phyloP scores from a whole-genome alignment of 2,888 invertebrate species.

The Hirtodrosophila trivittata region DNA sequence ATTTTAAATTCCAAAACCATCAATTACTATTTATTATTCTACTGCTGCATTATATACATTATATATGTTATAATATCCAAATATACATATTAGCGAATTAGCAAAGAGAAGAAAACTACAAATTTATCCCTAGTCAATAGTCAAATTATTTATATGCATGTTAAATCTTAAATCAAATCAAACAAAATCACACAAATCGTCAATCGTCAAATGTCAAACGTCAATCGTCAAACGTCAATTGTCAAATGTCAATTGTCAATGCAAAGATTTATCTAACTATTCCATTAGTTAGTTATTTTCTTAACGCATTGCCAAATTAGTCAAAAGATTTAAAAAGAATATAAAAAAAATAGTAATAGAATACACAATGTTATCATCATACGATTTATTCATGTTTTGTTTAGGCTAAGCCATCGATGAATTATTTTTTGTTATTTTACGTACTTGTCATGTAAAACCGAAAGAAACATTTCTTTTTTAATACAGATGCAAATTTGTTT shows the following conservation, averaged over 20 bases:
- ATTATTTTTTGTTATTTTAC: conserved; percentile 47
- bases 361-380: conserved; percentile 30
- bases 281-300: too few relatives aligned
- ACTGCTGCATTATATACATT: conserved; percentile 37
- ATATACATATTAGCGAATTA: conserved; percentile 64
- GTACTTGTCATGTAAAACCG: conserved; percentile 49
- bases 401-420: conserved; percentile 53
- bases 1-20: conserved; percentile 28
- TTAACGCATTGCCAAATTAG: conserved; percentile 39
- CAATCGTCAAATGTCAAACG: too few relatives aligned
- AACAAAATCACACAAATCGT: neutral
- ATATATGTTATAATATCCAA: conserved; percentile 1
- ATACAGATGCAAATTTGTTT: conserved; percentile 54
- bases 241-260: conserved; percentile 37
- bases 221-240: conserved; percentile 4
- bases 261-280: conserved; percentile 12
- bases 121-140: conserved; percentile 83
- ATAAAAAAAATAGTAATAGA: conserved; percentile 14
- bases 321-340: conserved; percentile 33
- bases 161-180: conserved; percentile 50
- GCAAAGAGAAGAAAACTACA: conserved; percentile 58
- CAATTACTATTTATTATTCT: conserved; percentile 57
- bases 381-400: conserved; percentile 50
- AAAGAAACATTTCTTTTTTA: conserved; percentile 37
- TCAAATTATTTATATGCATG: conserved; percentile 80